Evolutionary conservation across 2,888 invertebrate species (phyloP), one percentile per base, ranked within the genome.

Genomic region (Craniophora ligustri): DNA sequence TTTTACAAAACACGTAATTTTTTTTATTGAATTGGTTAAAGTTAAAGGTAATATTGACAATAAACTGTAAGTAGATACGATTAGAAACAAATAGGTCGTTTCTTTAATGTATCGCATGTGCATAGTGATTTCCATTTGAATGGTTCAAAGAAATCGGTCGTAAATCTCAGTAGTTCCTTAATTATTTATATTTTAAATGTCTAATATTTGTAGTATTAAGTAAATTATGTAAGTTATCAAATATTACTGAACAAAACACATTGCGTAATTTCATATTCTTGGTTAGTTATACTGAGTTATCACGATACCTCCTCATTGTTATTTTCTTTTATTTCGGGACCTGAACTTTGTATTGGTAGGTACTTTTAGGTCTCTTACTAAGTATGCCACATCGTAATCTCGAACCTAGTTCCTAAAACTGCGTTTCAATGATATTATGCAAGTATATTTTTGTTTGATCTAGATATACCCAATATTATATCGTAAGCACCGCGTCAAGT

Each of bases 291-390:
- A 49, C 32, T 44, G 13, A 30, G 23, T 55, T 26, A 11, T 55
- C 18, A 34, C 18, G 10, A 23, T 36, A 69, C 54, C 45, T 49
- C 47, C 28, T 19, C 28, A 30, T 28, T 34, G 40, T 69, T 65
- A 51, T 35, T 51, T 32, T 41, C 42, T 36, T 51, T 53, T 23
- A 6, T 31, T 53, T 26, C 6, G 57, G 60, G 47, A 63, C 58
- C 56, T 73, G 62, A 55, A 50, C 21, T 46, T 58, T 34, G 26
- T 44, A 51, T 38, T 44, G 44, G 47, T 42, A 41, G 44, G 47
- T 42, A 34, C 31, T 45, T 44, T 64, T 36, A 15, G 10, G 31
- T 34, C 15, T 18, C 18, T 48, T 6, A 28, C 35, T 57, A 39
- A 30, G 23, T 47, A n/a, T n/a, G n/a, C n/a, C n/a, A n/a, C n/a